Conservation (phyloP, 2,113 vertebrate genomes). For the Psophia crepitans region DNA sequence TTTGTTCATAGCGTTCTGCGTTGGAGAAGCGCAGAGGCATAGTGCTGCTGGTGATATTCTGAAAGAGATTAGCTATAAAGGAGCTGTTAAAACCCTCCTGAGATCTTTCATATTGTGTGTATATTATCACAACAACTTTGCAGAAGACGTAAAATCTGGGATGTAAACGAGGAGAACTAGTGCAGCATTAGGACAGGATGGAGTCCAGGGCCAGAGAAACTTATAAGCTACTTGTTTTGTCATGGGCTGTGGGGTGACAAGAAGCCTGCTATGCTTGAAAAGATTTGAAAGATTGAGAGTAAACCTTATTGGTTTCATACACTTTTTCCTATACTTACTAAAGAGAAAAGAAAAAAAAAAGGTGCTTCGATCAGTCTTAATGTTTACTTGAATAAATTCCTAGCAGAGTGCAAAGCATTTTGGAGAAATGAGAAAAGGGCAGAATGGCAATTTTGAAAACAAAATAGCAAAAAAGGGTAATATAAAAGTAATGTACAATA, state of each 20-base stretch:
- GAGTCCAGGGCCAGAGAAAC: neutral
- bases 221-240: neutral
- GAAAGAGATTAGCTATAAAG: neutral
- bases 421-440: slow-evolving; percentile 31
- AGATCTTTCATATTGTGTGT: neutral
- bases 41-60: neutral
- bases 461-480: slow-evolving; percentile 57
- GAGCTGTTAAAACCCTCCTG: neutral
- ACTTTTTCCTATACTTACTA: neutral
- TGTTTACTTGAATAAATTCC: slow-evolving; percentile 20
- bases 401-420: neutral
- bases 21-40: neutral
- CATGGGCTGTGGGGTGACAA: rapidly evolving
- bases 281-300: neutral
- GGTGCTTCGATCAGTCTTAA: neutral
- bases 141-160: neutral
- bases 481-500: slow-evolving; percentile 38
- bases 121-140: neutral
- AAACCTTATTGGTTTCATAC: neutral
- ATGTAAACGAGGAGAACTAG: neutral
- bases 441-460: slow-evolving; percentile 50
- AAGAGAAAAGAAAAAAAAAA: neutral
- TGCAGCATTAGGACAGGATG: neutral
- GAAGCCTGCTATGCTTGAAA: neutral
- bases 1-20: neutral